Evolutionary conservation across 2,888 invertebrate genomes (phyloP).

Genomic region (Anoplius nigerrimus): DNA sequence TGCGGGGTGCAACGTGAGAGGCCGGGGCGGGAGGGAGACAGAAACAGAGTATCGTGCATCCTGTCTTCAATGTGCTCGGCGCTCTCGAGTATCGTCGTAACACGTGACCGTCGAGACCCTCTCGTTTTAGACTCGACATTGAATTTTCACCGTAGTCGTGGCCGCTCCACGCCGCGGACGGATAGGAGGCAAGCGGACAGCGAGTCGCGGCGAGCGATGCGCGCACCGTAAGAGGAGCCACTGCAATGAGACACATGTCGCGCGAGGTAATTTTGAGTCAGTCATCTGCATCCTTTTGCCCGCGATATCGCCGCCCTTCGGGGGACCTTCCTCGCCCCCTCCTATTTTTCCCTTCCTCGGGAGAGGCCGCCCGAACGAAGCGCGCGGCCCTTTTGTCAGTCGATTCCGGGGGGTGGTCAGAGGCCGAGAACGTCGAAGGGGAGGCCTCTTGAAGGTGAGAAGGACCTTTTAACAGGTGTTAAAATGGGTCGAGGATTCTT

Average conservation of each 20-base stretch:
- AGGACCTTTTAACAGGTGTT: no score
- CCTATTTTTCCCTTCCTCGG: no score
- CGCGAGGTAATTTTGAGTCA: slow-evolving; percentile 42
- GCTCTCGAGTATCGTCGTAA: slow-evolving; percentile 38
- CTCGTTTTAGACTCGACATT: slow-evolving; percentile 50
- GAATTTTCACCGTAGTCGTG: slow-evolving; percentile 40
- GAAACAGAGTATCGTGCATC: slow-evolving; percentile 15
- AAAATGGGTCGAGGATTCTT: no score
- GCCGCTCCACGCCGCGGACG: background rate
- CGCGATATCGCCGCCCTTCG: no score
- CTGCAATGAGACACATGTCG: slow-evolving; percentile 37
- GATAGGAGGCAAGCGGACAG: background rate
- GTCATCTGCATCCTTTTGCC: no score
- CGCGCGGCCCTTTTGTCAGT: no score
- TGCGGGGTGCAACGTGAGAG: background rate
- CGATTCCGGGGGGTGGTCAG: no score
- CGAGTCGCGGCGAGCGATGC: slow-evolving; percentile 1
- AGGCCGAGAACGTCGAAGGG: no score
- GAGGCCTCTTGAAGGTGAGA: no score
- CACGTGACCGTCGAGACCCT: slow-evolving; percentile 50
- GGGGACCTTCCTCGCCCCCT: background rate
- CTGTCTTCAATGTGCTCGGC: slow-evolving; percentile 35
- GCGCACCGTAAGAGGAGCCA: slow-evolving; percentile 7
- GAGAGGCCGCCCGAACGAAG: no score
- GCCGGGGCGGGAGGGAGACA: background rate